Percentiles rank a stretch among this genome's conserved stretches.
Evolutionary conservation across 2,797 vertebrate species (phyloP).

Genomic region (Danio aesculapii): DNA sequence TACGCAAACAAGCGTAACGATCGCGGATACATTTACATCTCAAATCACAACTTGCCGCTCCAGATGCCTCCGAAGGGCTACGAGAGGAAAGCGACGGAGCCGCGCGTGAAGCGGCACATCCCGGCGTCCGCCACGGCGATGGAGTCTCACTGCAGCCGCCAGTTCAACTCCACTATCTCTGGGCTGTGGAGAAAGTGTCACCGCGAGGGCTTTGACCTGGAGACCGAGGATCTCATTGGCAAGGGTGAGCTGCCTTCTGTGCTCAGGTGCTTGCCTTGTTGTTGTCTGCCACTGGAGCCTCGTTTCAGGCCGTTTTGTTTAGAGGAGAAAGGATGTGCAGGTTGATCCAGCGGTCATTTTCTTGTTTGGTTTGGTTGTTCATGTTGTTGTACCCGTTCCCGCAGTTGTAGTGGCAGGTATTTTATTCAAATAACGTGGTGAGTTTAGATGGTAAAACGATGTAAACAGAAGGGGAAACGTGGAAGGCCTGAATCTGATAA

Average conservation of each 20-base stretch:
- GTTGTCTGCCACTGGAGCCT: background rate
- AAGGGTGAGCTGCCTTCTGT: conserved; percentile 80
- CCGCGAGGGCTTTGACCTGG: conserved; percentile 89
- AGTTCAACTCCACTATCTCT: conserved; percentile 90
- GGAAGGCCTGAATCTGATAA: background rate
- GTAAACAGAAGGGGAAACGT: background rate
- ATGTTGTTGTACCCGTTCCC: background rate
- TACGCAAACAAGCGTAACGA: conserved; percentile 90
- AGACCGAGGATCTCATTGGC: conserved; percentile 89
- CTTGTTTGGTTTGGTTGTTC: background rate
- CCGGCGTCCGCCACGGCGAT: conserved; percentile 78
- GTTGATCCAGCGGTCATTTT: background rate
- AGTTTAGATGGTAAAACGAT: background rate
- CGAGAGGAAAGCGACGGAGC: conserved; percentile 69
- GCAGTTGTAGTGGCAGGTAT: background rate
- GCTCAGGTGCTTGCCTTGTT: background rate
- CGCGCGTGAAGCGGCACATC: conserved; percentile 74
- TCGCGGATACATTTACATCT: conserved; percentile 91
- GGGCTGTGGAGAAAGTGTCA: conserved; percentile 92
- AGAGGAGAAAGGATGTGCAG: background rate
- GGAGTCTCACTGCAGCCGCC: conserved; percentile 89
- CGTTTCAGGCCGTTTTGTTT: conserved; percentile 9
- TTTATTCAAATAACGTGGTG: background rate
- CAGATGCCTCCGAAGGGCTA: conserved; percentile 82
- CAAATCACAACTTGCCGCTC: conserved; percentile 89